Evolutionary conservation across 2,888 invertebrate species (phyloP).

Genomic region (Protonemura montana): DNA sequence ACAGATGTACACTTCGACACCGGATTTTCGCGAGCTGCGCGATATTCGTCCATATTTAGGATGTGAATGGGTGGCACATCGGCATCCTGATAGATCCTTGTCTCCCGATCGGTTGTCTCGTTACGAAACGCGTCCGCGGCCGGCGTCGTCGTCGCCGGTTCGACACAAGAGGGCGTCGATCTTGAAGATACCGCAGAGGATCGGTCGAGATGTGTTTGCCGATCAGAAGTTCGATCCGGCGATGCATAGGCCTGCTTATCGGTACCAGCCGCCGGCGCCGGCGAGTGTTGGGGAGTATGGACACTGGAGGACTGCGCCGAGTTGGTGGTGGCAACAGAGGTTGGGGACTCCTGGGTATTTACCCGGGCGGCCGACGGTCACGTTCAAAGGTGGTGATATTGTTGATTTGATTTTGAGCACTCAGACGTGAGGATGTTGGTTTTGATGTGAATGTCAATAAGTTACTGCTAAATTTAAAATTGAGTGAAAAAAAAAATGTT

Average conservation of each 20-base stretch:
- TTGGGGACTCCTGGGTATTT: slow-evolving; percentile 61
- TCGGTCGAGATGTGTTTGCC: slow-evolving; percentile 63
- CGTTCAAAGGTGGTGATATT: slow-evolving; percentile 71
- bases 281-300: slow-evolving; percentile 53
- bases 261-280: slow-evolving; percentile 73
- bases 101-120: slow-evolving; percentile 62
- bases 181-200: slow-evolving; percentile 45
- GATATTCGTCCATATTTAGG: slow-evolving; percentile 81
- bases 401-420: background rate
- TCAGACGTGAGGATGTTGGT: slow-evolving; percentile 8
- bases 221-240: slow-evolving; percentile 77
- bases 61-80: slow-evolving; percentile 83
- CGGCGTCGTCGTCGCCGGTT: slow-evolving; percentile 61
- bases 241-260: slow-evolving; percentile 76
- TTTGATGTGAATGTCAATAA: background rate
- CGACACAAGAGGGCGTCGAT: slow-evolving; percentile 39
- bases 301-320: slow-evolving; percentile 57
- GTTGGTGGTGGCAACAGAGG: slow-evolving; percentile 60
- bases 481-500: too few species aligned
- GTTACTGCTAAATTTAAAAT: background rate
- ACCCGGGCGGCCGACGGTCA: slow-evolving; percentile 70
- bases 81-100: slow-evolving; percentile 73
- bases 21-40: slow-evolving; percentile 77
- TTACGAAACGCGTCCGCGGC: slow-evolving; percentile 55
- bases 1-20: slow-evolving; percentile 82